Conservation (phyloP, 2,888 invertebrate genomes). For the Protodeltote pygarga region DNA sequence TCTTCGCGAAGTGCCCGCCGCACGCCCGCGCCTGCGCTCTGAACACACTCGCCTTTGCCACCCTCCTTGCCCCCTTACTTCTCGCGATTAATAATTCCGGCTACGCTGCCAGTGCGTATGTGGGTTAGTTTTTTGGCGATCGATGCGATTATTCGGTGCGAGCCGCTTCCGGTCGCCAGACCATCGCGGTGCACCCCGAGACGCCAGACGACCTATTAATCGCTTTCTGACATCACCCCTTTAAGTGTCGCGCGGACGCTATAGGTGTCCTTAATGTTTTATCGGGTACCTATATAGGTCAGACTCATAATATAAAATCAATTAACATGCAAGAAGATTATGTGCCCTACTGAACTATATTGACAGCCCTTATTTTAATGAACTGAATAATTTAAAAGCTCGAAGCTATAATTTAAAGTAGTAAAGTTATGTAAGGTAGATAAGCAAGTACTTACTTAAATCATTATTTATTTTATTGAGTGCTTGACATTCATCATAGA, state of each 20-base stretch:
- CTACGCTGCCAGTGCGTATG: constrained; percentile 87
- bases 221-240: constrained; percentile 68
- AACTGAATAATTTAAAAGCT: constrained; percentile 27
- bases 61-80: constrained; percentile 75
- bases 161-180: constrained; percentile 74
- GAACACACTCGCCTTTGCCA: constrained; percentile 61
- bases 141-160: constrained; percentile 84
- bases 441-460: too few relatives aligned
- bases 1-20: constrained; percentile 82
- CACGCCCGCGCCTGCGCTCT: constrained; percentile 74
- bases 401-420: constrained; percentile 12
- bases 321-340: constrained; percentile 42
- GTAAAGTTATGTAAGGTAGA: constrained; percentile 1
- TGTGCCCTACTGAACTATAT: constrained; percentile 45
- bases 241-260: constrained; percentile 54
- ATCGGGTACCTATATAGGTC: constrained; percentile 46
- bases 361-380: constrained; percentile 16
- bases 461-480: too few relatives aligned
- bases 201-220: constrained; percentile 78
- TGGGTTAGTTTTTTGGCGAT: constrained; percentile 87
- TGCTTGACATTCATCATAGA: not conserved
- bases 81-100: constrained; percentile 85
- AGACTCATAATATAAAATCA: constrained; percentile 43
- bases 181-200: constrained; percentile 71
- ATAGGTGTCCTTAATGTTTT: constrained; percentile 41